Evolutionary conservation across 2,888 invertebrate genomes (phyloP).

Genomic region (Oithona nana): DNA sequence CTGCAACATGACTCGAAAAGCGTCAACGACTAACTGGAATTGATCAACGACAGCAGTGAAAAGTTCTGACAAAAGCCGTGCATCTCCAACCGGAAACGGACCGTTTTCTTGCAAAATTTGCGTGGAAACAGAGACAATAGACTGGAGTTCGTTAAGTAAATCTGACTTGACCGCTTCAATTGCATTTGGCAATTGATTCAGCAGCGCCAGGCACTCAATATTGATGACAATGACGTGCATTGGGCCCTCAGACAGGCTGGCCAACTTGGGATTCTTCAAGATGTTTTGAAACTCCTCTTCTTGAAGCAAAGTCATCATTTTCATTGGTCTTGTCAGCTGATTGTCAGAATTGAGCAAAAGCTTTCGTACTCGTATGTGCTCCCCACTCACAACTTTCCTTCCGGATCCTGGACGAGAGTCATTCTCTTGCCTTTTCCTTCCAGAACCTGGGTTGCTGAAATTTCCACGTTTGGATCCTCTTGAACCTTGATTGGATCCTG

Average conservation of each 20-base stretch:
- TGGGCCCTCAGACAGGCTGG: constrained; percentile 24
- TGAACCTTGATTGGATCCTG: not conserved
- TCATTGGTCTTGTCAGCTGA: too few relatives aligned
- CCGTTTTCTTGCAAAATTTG: not conserved
- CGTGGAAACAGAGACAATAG: not conserved
- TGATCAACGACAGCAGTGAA: constrained; percentile 56
- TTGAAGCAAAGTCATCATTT: constrained; percentile 21
- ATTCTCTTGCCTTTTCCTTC: too few relatives aligned
- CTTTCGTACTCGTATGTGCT: too few relatives aligned
- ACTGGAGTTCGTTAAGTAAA: not conserved
- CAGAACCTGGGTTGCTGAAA: not conserved
- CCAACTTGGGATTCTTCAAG: not conserved
- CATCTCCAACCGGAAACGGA: not conserved
- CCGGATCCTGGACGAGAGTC: too few relatives aligned
- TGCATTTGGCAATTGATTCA: constrained; percentile 65
- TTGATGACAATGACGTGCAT: constrained; percentile 51
- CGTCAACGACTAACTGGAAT: constrained; percentile 56
- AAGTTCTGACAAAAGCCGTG: constrained; percentile 31
- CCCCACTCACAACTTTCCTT: too few relatives aligned
- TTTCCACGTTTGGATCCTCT: not conserved
- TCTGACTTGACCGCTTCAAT: constrained; percentile 42
- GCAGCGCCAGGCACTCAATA: constrained; percentile 60
- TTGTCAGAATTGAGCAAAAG: too few relatives aligned
- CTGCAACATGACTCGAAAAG: constrained; percentile 45
- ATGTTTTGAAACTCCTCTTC: constrained; percentile 31